Percentiles rank a stretch among this genome's conserved stretches.
phyloP scores from a whole-genome alignment of 92 coral and sea anemone species.

The Umimayanthus kanabou region DNA sequence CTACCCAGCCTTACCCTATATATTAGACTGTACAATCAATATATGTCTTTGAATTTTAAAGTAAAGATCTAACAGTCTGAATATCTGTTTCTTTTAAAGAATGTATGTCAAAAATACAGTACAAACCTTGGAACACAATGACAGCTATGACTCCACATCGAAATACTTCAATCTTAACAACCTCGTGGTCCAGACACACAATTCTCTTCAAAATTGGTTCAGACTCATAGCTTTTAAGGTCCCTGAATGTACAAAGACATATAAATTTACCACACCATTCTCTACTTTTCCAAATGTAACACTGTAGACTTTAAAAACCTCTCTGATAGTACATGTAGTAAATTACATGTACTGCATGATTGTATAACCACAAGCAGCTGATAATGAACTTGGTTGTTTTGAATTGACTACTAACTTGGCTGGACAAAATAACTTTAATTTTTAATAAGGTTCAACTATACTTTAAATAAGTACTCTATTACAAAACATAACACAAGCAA shows the following conservation, averaged over 20 bases:
- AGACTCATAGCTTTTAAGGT: conserved; percentile 63
- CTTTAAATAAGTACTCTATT: too few species aligned
- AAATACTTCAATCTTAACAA: conserved; percentile 76
- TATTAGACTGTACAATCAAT: too few species aligned
- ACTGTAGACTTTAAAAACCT: neutral
- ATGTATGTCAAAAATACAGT: neutral
- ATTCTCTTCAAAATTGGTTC: conserved; percentile 77
- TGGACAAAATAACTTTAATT: too few species aligned
- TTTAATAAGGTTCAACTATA: too few species aligned
- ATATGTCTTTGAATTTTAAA: too few species aligned
- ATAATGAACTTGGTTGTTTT: too few species aligned
- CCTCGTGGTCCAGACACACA: conserved; percentile 78
- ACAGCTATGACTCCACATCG: conserved; percentile 80
- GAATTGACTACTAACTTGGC: neutral
- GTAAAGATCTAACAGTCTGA: neutral
- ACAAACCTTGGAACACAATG: conserved; percentile 85
- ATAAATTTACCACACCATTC: too few species aligned
- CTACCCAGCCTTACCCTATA: too few species aligned
- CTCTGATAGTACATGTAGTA: too few species aligned
- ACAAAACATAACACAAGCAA: too few species aligned
- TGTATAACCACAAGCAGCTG: neutral
- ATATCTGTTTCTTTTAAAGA: neutral
- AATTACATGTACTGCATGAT: too few species aligned
- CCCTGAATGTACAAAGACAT: conserved; percentile 51
- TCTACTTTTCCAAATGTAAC: too few species aligned